Percentiles rank a stretch among this genome's conserved stretches.
Evolutionary conservation across 2,113 vertebrate species (phyloP).

Genomic region (Puma concolor): DNA sequence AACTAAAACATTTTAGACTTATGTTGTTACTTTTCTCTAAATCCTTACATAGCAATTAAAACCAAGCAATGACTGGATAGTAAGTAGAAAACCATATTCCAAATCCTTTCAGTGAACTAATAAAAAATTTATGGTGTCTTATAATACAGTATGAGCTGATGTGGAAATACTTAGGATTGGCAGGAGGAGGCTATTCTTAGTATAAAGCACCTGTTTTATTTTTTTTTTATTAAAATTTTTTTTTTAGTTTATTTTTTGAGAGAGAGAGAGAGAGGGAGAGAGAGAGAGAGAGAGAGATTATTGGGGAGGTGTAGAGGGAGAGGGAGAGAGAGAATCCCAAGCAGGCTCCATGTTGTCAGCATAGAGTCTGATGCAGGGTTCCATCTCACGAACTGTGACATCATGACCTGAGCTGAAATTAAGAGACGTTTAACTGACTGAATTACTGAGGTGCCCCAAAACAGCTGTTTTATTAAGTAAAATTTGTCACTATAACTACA

Average conservation of each 20-base stretch:
- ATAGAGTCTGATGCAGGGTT: no score
- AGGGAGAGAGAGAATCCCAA: no score
- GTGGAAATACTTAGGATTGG: slow-evolving; percentile 78
- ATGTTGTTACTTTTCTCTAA: slow-evolving; percentile 80
- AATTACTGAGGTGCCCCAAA: slow-evolving; percentile 1
- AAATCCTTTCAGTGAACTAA: slow-evolving; percentile 86
- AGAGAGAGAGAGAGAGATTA: no score
- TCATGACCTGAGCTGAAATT: no score
- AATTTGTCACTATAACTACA: slow-evolving; percentile 83
- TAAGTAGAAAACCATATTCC: slow-evolving; percentile 85
- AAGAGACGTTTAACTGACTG: no score
- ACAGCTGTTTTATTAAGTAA: slow-evolving; percentile 85
- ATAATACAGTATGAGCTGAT: slow-evolving; percentile 85
- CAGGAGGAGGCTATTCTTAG: slow-evolving; percentile 85
- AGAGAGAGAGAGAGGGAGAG: no score
- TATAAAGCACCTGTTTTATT: slow-evolving; percentile 79
- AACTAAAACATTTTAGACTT: slow-evolving; percentile 80
- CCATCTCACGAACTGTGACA: no score
- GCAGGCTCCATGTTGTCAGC: no score
- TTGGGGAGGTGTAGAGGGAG: no score
- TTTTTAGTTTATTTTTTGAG: no score
- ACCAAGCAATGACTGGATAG: slow-evolving; percentile 78
- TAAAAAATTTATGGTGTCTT: slow-evolving; percentile 88
- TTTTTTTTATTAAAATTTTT: no score
- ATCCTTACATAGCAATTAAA: slow-evolving; percentile 85